A percentile compares a stretch with the other conserved stretches of the same genome.
phyloP scores from a whole-genome alignment of 2,113 vertebrate species.

The Regulus satrapa region DNA sequence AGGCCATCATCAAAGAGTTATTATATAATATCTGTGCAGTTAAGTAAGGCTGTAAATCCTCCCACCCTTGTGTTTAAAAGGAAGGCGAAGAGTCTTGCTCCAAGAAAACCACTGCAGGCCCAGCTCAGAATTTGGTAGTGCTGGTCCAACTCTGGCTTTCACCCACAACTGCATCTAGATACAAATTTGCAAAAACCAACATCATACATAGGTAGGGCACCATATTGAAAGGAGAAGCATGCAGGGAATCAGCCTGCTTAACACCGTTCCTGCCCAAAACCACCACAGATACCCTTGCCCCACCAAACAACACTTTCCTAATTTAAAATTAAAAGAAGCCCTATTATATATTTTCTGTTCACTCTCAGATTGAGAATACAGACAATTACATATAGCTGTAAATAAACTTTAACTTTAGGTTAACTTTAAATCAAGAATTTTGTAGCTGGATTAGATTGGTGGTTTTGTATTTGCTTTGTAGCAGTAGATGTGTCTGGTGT shows the following conservation, averaged over 20 bases:
- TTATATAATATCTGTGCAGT: neutral
- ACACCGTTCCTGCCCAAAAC: neutral
- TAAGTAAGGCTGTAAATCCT: neutral
- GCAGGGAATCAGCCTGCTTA: neutral
- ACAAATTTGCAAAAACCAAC: neutral
- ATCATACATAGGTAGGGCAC: neutral
- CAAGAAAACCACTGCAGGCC: neutral
- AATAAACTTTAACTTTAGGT: neutral
- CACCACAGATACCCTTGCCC: accelerated
- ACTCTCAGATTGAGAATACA: neutral
- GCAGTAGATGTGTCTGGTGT: neutral
- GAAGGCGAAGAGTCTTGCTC: neutral
- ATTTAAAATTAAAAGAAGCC: neutral
- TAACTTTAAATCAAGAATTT: neutral
- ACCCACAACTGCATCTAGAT: neutral
- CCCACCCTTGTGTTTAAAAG: neutral
- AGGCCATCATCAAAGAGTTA: neutral
- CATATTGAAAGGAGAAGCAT: neutral
- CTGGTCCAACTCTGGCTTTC: neutral
- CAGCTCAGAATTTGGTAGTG: neutral
- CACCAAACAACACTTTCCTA: neutral
- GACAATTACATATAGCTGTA: neutral
- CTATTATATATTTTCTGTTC: neutral
- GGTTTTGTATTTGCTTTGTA: neutral
- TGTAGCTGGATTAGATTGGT: neutral